Evolutionary conservation across 2,888 invertebrate genomes (phyloP).

Genomic region (Vannuccia rotundouncinata): DNA sequence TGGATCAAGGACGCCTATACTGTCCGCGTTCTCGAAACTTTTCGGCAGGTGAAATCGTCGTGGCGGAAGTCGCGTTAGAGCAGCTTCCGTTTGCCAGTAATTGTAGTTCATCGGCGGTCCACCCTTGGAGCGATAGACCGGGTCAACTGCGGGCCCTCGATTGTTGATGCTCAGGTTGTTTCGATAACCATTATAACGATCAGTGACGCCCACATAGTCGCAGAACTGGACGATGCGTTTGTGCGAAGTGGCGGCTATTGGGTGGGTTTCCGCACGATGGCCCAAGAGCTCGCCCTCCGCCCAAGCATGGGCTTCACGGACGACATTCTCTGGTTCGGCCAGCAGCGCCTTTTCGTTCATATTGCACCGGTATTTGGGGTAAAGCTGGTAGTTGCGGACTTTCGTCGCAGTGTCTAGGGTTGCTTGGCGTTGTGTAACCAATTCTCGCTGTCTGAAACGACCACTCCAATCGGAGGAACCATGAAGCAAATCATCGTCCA

Average conservation of each 20-base stretch:
- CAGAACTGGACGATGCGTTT: constrained; percentile 53
- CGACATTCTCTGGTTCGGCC: constrained; percentile 24
- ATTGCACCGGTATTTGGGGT: neutral
- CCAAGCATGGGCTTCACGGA: constrained; percentile 65
- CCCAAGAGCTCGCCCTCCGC: constrained; percentile 37
- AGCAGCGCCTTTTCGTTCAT: constrained; percentile 20
- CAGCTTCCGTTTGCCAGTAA: constrained; percentile 35
- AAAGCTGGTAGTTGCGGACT: neutral
- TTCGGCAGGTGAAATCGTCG: constrained; percentile 27
- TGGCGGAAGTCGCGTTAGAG: constrained; percentile 11
- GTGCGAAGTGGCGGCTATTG: constrained; percentile 47
- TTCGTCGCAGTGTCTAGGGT: constrained; percentile 5
- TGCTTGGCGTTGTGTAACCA: constrained; percentile 33
- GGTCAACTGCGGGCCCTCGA: neutral
- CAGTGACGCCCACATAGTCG: constrained; percentile 55
- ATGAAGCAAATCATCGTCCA: constrained; percentile 32
- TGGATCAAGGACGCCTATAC: constrained; percentile 14
- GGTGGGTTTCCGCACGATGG: constrained; percentile 45
- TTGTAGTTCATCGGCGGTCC: constrained; percentile 11
- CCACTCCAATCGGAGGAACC: constrained; percentile 16
- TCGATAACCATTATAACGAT: constrained; percentile 54
- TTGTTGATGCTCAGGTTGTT: constrained; percentile 45
- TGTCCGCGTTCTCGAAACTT: constrained; percentile 17
- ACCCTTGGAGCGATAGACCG: neutral
- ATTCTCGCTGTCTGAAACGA: constrained; percentile 18